Base-by-base conservation (phyloP, 1,140 invertebrate genomes). In the Scylla paramamosain region DNA sequence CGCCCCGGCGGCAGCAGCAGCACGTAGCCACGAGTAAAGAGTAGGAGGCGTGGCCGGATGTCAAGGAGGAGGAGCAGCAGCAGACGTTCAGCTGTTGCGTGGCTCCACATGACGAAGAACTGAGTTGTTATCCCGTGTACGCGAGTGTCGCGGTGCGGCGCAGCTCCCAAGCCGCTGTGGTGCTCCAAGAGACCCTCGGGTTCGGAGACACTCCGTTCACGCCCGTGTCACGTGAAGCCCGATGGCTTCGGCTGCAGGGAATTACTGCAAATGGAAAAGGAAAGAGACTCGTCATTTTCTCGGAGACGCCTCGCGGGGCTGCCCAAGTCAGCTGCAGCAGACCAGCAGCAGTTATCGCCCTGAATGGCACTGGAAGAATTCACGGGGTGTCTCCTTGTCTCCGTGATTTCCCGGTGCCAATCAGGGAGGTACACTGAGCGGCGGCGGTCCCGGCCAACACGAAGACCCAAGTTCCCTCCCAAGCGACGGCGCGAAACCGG, bases 351-450 rank as follows among this genome's bases (percentile, higher is more conserved):
- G 45, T 67, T 87, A 67, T 84, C 52, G 92, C 96, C 95, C 95
- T 96, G 95, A 96, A 96, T 96, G 96, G 96, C 96, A 96, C 96
- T 96, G 96, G 96, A 96, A 96, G 96, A 96, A 96, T 96, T 96
- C 96, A 96, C 96, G 96, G 96, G 96, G 96, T 96, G 95, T 95
- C 94, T 93, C 83, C 84, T 91, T 87, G 93, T 94, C 92, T 96
- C 96, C 96, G 96, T 96, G 96, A 96, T 96, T 96, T 96, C 96
- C 95, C 96, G 96, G 96, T 96, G 96, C 96, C 96, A 96, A 96
- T 89, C 96, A 96, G 94, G 94, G 96, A 92, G 94, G 94, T 92
- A 88, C 32, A 84, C 91, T 45, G 48, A 95, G 48, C 93, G 87
- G 39, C 93, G 29, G 48, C 25, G 83, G 86, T 14, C 28, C 29